phyloP scores from a whole-genome alignment of 2,888 invertebrate species.

The Macaria liturata region DNA sequence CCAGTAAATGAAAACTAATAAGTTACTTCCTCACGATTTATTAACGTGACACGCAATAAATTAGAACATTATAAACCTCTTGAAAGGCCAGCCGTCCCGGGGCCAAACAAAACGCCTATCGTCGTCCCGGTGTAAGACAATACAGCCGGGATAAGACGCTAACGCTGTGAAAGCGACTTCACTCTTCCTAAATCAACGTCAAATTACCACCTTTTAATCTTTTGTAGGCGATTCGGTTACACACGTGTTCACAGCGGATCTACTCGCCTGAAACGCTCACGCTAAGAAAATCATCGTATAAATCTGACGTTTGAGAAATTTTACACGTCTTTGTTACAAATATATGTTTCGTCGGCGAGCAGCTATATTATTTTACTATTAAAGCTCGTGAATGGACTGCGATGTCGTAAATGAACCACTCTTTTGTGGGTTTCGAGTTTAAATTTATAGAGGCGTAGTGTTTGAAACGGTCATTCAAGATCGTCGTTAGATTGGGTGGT shows the following conservation, averaged over 20 bases:
- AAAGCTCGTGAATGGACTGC: constrained; percentile 59
- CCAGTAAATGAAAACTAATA: constrained; percentile 39
- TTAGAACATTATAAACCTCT: constrained; percentile 58
- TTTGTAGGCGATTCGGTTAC: constrained; percentile 77
- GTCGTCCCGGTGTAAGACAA: constrained; percentile 24
- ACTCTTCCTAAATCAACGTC: constrained; percentile 79
- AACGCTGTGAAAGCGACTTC: constrained; percentile 68
- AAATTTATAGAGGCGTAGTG: constrained; percentile 57
- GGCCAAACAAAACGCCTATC: constrained; percentile 60
- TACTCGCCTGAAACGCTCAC: constrained; percentile 64
- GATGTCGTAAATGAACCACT: constrained; percentile 68
- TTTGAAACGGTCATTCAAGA: constrained; percentile 50
- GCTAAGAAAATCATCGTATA: constrained; percentile 63
- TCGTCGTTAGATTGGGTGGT: constrained; percentile 47
- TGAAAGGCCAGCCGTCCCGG: constrained; percentile 42
- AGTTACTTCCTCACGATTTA: constrained; percentile 47
- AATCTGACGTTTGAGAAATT: constrained; percentile 76
- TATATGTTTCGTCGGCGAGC: constrained; percentile 59
- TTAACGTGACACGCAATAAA: constrained; percentile 59
- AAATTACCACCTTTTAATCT: constrained; percentile 82
- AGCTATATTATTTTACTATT: constrained; percentile 71
- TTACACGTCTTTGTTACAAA: constrained; percentile 76
- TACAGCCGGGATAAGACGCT: constrained; percentile 64
- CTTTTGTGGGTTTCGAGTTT: constrained; percentile 58
- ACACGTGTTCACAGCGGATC: constrained; percentile 68